A percentile compares a stretch with the other conserved stretches of the same genome.
Evolutionary conservation across 1,140 invertebrate genomes (phyloP).

Genomic region (Cataglyphis hispanica): DNA sequence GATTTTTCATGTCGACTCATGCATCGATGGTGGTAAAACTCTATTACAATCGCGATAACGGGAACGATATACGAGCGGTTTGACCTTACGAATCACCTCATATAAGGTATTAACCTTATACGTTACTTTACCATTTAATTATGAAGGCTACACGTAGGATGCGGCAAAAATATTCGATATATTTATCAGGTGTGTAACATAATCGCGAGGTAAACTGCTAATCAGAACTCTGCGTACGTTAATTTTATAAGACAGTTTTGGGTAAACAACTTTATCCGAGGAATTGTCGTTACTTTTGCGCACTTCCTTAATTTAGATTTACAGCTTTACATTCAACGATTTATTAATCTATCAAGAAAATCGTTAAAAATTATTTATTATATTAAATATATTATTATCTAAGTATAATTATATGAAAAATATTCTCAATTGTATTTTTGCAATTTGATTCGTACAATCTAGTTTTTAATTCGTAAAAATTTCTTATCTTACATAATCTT

Average conservation of each 20-base stretch:
- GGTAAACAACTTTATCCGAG: background rate
- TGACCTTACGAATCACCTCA: constrained; percentile 8
- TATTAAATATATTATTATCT: background rate
- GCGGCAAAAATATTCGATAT: constrained; percentile 11
- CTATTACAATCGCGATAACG: constrained; percentile 45
- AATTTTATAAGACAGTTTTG: constrained; percentile 4
- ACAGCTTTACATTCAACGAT: background rate
- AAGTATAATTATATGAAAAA: background rate
- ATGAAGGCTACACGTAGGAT: background rate
- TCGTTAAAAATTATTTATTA: background rate
- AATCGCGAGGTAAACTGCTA: constrained; percentile 21
- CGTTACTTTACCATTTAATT: constrained; percentile 53
- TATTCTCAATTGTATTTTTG: background rate
- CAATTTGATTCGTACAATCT: background rate
- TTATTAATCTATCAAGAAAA: background rate
- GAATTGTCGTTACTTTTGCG: background rate
- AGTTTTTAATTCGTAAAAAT: background rate
- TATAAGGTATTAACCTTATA: constrained; percentile 20
- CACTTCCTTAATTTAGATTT: background rate
- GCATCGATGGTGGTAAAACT: background rate
- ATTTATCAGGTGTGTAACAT: background rate
- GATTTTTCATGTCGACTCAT: background rate
- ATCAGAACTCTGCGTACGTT: background rate
- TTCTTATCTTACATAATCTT: constrained; percentile 16
- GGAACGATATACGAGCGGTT: constrained; percentile 1